A percentile compares a stretch with the other conserved stretches of the same genome.
Evolutionary conservation across 2,888 invertebrate species (phyloP).

Genomic region (Selenia dentaria): DNA sequence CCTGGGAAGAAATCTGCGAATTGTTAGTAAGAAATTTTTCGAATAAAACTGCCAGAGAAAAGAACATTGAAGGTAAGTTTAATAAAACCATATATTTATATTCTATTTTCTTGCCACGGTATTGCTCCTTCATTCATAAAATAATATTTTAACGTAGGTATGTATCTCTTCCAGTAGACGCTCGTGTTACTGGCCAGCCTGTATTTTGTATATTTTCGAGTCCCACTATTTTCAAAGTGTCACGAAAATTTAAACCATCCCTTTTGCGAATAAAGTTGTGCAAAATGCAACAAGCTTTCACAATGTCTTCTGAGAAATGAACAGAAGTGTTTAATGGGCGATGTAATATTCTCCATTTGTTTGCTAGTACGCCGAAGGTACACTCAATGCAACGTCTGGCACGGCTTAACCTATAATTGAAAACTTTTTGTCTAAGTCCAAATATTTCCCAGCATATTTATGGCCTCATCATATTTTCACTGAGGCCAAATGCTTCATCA

Average conservation of each 20-base stretch:
- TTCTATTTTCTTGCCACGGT: slow-evolving; percentile 34
- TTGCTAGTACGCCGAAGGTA: neutral
- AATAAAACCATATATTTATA: slow-evolving; percentile 32
- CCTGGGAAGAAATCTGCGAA: slow-evolving; percentile 39
- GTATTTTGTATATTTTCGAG: neutral
- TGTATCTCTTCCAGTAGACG: neutral
- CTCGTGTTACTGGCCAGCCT: neutral
- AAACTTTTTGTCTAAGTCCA: neutral
- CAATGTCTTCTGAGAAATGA: neutral
- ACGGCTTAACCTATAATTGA: slow-evolving; percentile 2
- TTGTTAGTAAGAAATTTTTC: slow-evolving; percentile 22
- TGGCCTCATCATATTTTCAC: neutral
- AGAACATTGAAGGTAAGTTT: slow-evolving; percentile 37
- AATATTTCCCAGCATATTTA: neutral
- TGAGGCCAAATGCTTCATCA: neutral
- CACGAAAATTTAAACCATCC: neutral
- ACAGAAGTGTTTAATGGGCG: neutral
- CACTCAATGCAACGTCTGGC: neutral
- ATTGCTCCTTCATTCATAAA: neutral
- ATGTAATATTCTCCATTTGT: neutral
- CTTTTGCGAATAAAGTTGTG: neutral
- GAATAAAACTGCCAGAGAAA: slow-evolving; percentile 30
- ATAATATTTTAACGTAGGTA: neutral
- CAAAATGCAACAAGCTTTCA: neutral
- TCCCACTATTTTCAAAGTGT: neutral